Conservation (phyloP, 2,888 invertebrate species). For the Gastrophysa polygoni region DNA sequence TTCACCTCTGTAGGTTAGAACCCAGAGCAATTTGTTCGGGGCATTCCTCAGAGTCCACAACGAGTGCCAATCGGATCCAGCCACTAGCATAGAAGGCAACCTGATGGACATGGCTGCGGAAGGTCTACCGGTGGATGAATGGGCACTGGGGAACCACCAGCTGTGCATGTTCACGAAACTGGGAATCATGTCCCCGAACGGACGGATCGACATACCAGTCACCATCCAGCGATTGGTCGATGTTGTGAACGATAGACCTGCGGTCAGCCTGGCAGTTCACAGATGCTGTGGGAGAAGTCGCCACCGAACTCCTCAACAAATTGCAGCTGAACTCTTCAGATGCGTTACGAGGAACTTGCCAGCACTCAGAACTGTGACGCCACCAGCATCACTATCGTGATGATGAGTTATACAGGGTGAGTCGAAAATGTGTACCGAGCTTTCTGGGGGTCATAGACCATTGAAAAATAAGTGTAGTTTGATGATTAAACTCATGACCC, state of each 20-base stretch:
- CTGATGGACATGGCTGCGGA: neutral
- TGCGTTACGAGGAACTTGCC: neutral
- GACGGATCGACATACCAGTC: neutral
- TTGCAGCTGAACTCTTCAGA: neutral
- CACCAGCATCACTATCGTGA: neutral
- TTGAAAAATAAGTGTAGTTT: too few relatives aligned
- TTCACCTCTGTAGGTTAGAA: neutral
- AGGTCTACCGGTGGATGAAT: neutral
- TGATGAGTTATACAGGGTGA: too few relatives aligned
- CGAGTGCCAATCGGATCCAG: neutral
- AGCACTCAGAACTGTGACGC: neutral
- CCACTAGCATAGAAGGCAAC: neutral
- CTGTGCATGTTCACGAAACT: neutral
- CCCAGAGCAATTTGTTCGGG: neutral
- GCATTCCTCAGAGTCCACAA: neutral
- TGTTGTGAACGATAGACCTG: neutral
- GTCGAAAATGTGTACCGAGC: too few relatives aligned
- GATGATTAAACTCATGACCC: too few relatives aligned
- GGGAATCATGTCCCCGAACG: neutral
- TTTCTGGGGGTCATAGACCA: too few relatives aligned
- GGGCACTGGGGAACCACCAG: neutral
- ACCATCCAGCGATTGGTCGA: neutral
- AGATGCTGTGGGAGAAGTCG: neutral
- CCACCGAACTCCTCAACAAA: neutral
- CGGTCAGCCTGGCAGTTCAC: neutral